Conservation (phyloP, 2,888 invertebrate genomes). For the Xylota sylvarum region DNA sequence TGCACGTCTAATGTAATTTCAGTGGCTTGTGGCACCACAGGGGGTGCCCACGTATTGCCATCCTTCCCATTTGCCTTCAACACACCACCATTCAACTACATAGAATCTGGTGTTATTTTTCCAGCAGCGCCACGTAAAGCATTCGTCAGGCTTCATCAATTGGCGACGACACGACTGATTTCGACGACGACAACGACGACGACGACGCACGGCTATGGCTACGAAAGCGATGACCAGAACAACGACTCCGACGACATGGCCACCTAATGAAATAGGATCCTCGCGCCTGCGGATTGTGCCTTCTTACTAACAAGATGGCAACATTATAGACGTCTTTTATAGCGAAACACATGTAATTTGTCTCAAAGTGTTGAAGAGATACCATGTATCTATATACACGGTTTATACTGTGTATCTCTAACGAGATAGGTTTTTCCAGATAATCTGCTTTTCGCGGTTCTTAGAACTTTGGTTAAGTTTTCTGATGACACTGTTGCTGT, state of each 20-base stretch:
- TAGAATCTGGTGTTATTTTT: slow-evolving; percentile 77
- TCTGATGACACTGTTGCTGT: neutral
- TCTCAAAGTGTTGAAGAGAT: slow-evolving; percentile 32
- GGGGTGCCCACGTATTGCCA: slow-evolving; percentile 41
- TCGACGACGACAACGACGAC: slow-evolving; percentile 11
- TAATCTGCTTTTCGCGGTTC: neutral
- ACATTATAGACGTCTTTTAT: slow-evolving; percentile 25
- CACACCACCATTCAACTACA: slow-evolving; percentile 44
- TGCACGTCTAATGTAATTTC: slow-evolving; percentile 34
- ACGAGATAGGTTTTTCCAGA: neutral
- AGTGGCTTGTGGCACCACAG: slow-evolving; percentile 33
- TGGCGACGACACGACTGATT: slow-evolving; percentile 46
- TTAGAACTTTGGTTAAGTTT: neutral
- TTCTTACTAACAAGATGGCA: slow-evolving; percentile 44
- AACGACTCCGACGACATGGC: neutral
- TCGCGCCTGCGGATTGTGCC: neutral
- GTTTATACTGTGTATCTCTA: neutral
- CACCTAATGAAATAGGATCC: slow-evolving; percentile 31
- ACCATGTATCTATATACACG: neutral
- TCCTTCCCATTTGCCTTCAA: neutral
- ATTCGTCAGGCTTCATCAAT: slow-evolving; percentile 78
- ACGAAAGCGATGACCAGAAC: neutral
- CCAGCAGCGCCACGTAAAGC: slow-evolving; percentile 64
- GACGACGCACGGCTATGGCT: slow-evolving; percentile 6
- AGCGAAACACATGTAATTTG: slow-evolving; percentile 34